Percentiles rank a stretch among this genome's conserved stretches.
Conservation (phyloP, 2,797 vertebrate species). For the Mallotus villosus region DNA sequence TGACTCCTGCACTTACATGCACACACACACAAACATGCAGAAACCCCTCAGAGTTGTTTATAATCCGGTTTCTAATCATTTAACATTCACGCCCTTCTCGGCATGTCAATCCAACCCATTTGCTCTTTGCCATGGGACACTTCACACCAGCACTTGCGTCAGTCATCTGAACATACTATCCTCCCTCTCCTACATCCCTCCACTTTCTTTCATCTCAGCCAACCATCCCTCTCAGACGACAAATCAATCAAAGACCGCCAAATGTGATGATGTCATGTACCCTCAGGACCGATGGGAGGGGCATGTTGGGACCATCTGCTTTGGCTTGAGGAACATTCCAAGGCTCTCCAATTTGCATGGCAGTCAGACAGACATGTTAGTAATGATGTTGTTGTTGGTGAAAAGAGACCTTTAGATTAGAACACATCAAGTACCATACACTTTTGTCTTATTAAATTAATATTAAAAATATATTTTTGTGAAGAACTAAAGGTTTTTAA, state of each 20-base stretch:
- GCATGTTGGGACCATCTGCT: constrained; percentile 65
- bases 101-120: constrained; percentile 8
- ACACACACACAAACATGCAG: neutral
- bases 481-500: too few species aligned
- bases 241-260: constrained; percentile 66
- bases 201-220: constrained; percentile 26
- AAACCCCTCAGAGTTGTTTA: neutral
- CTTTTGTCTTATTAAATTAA: too few species aligned
- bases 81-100: constrained; percentile 30
- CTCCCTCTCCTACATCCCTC: constrained; percentile 27
- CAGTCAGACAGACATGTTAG: constrained; percentile 65
- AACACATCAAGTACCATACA: neutral
- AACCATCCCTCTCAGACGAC: constrained; percentile 59
- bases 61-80: neutral
- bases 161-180: neutral
- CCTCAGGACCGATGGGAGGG: constrained; percentile 54
- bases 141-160: constrained; percentile 22
- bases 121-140: constrained; percentile 50
- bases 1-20: neutral
- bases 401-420: constrained; percentile 13
- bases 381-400: constrained; percentile 38
- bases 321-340: constrained; percentile 65
- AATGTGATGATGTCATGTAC: constrained; percentile 73
- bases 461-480: too few species aligned
- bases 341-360: constrained; percentile 70